Evolutionary conservation across 1,140 invertebrate genomes (phyloP), one percentile per base, ranked within the genome.

Genomic region (Metaphire vulgaris): DNA sequence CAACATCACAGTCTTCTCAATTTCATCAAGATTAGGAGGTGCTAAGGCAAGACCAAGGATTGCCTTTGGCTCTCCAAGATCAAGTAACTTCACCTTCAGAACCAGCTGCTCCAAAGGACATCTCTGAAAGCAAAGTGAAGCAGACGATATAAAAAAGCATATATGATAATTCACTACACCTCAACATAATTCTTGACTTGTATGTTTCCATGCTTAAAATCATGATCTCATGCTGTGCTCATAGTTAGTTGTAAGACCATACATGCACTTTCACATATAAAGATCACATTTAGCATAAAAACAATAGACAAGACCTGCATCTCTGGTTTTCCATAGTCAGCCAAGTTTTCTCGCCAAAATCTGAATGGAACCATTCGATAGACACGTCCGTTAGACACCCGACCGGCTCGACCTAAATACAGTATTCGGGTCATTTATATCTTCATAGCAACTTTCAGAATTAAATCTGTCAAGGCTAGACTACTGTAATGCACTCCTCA

Each of bases 11-110:
- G 95, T 95, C 16, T 89, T 87, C 69, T 91, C 88, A 77, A 98
- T 92, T 81, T 95, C 93, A 12, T 87, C 88, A 15, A 95, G 85
- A 83, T 93, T 90, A 0, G 97, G 97, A 30, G 95, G 94, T 82
- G 94, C 91, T 80, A 98, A 87, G 0, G 94, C 92, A 0, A 94
- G 84, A 0, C 92, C 93, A 0, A 98, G 86, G 12, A 98, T 88
- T 33, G 91, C 89, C 79, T 90, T 90, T 0, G 96, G 96, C 66
- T 91, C 87, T n/a, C 92, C 93, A 88, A 96, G 90, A 74, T 94
- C 89, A 29, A 98, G 83, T 69, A 91, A 81, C 83, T 99, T 99
- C 0, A 92, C 88, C 70, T 91, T 90, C 0, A 99, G 86, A n/a
- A 98, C 90, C 2, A 94, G 83, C n/a, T 89, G 88, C 77, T 94